Evolutionary conservation across 2,113 vertebrate species (phyloP), one percentile per base, ranked within the genome.

Genomic region (Antechinus flavipes): DNA sequence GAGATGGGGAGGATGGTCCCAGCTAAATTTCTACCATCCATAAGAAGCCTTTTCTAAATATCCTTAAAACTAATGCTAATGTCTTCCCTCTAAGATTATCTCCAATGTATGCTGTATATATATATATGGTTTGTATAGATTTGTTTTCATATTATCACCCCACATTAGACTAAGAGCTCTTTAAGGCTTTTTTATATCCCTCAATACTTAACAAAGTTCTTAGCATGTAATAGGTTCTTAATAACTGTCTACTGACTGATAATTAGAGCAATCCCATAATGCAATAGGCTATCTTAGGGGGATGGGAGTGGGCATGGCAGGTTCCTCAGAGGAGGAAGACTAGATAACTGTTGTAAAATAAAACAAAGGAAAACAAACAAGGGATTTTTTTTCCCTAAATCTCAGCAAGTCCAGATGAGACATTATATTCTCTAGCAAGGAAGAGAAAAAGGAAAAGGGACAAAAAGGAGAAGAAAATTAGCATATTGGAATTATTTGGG

Each of bases 371-470:
- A 47, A 56, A 90, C n/a, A 89, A 91, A 8, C 58, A 89, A 50
- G 46, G 47, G 23, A 68, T n/a, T 46, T 84, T 52, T 50, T 52
- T 92, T 58, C 90, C 47, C 68, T 92, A 52, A 25, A 7, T 3
- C 24, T 95, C 9, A 53, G 76, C 49, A 47, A 19, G 35, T 14
- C n/a, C 61, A 47, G 27, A 35, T 55, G 35, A 92, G 91, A 89
- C 10, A 14, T 24, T 52, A 50, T 54, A 27, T 56, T 90, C 91
- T 95, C 92, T 42, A 76, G 95, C 90, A 55, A 90, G 56, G 92
- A 23, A 22, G 90, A 94, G 54, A 95, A 90, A 93, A 27, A 92
- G 35, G 56, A 90, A 95, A 61, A 24, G 89, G 35, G 61, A 54
- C 16, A 42, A 76, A n/a, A 42, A 76, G 6, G 19, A 8, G 42